A percentile compares a stretch with the other conserved stretches of the same genome.
Evolutionary conservation across 1,140 invertebrate genomes (phyloP).

Genomic region (Drosophila lowei): DNA sequence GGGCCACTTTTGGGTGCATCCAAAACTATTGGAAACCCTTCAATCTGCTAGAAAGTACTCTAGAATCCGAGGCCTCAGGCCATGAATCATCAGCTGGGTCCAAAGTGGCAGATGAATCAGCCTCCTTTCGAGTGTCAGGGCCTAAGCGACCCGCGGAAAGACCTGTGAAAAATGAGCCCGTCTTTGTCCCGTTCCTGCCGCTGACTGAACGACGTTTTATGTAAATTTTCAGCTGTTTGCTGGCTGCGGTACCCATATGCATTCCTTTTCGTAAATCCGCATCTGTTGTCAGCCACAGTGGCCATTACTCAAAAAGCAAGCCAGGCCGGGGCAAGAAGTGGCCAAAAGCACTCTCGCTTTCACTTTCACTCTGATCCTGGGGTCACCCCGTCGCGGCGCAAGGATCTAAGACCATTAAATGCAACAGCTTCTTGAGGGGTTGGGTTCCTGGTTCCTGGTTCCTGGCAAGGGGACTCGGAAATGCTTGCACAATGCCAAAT

Average conservation of each 20-base stretch:
- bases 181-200: slow-evolving; percentile 13
- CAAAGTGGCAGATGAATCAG: slow-evolving; percentile 4
- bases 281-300: slow-evolving; percentile 72
- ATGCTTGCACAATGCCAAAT: slow-evolving; percentile 76
- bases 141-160: slow-evolving; percentile 19
- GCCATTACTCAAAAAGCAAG: slow-evolving; percentile 64
- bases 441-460: slow-evolving; percentile 15
- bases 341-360: slow-evolving; percentile 17
- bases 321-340: slow-evolving; percentile 48
- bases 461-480: slow-evolving; percentile 33
- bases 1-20: too few species aligned
- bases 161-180: slow-evolving; percentile 56
- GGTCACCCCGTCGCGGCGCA: too few species aligned
- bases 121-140: slow-evolving; percentile 3
- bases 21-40: too few species aligned
- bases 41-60: too few species aligned
- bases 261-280: slow-evolving; percentile 69
- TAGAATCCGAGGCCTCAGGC: too few species aligned
- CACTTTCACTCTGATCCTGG: background rate
- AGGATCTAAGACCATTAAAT: slow-evolving; percentile 62
- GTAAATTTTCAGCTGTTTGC: slow-evolving; percentile 53
- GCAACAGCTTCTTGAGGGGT: slow-evolving; percentile 71
- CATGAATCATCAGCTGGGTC: too few species aligned
- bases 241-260: slow-evolving; percentile 58
- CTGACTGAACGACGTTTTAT: slow-evolving; percentile 75